These are phyloP conservation scores for human DNA, from an alignment of 2,113 vertebrate genomes.

Conservation along the genomic window DNA sequence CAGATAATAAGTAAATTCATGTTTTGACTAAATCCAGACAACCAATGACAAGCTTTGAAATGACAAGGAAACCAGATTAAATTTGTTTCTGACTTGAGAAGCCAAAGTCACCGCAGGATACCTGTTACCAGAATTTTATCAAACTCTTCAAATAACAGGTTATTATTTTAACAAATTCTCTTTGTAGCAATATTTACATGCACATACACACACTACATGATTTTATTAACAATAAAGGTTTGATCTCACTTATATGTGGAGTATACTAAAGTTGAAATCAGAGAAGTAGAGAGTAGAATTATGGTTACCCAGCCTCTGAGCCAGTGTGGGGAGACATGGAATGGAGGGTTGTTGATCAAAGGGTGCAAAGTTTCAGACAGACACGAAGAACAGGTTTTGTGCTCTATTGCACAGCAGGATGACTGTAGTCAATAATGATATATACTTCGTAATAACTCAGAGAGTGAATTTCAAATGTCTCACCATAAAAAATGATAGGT, in stretches of 20 bases:
- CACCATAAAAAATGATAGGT: background rate
- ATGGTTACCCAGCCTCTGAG: background rate
- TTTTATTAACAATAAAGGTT: background rate
- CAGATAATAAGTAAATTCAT: background rate
- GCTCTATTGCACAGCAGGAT: background rate
- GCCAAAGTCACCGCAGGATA: background rate
- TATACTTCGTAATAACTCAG: background rate
- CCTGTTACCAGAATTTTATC: background rate
- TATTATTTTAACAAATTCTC: background rate
- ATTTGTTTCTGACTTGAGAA: conserved; percentile 19
- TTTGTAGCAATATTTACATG: background rate
- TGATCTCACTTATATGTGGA: background rate
- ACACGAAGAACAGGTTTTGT: background rate
- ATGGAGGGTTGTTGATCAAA: background rate
- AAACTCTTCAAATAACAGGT: background rate
- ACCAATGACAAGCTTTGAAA: conserved; percentile 30
- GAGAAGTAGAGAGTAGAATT: background rate
- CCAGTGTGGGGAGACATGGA: background rate
- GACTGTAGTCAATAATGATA: background rate
- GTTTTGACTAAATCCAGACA: background rate
- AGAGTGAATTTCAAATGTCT: background rate
- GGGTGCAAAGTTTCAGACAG: background rate
- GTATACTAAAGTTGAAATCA: background rate
- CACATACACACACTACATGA: background rate
- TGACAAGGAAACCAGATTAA: background rate